These are phyloP conservation scores for Andrena marginata DNA, from an alignment of 2,888 invertebrate species.

Conservation along the genomic window DNA sequence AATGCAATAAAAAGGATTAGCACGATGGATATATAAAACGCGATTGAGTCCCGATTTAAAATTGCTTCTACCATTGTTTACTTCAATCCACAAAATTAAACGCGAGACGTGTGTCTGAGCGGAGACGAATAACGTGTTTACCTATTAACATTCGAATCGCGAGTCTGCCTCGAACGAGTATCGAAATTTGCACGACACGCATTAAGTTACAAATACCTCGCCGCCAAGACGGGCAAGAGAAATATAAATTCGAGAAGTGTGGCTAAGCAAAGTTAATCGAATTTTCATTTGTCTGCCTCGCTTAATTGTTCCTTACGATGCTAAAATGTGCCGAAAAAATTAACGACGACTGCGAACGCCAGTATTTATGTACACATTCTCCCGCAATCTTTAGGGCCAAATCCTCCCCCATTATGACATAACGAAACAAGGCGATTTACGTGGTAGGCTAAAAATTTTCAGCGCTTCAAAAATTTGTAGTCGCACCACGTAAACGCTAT, in stretches of 20 bases:
- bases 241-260: neutral
- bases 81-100: neutral
- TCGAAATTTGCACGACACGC: conserved; percentile 4
- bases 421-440: neutral
- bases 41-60: neutral
- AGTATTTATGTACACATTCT: neutral
- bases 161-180: neutral
- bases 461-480: conserved; percentile 27
- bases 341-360: neutral
- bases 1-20: neutral
- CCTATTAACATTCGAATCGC: neutral
- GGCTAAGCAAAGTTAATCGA: neutral
- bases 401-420: neutral
- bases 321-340: neutral
- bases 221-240: neutral
- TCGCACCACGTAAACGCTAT: neutral
- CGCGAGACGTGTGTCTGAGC: neutral
- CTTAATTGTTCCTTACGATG: neutral
- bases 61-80: conserved; percentile 1
- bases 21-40: neutral
- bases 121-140: neutral
- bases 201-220: neutral
- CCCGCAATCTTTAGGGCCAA: neutral
- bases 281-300: neutral
- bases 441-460: conserved; percentile 1